Conservation (phyloP, 2,113 vertebrate species). For the Eira barbara region DNA sequence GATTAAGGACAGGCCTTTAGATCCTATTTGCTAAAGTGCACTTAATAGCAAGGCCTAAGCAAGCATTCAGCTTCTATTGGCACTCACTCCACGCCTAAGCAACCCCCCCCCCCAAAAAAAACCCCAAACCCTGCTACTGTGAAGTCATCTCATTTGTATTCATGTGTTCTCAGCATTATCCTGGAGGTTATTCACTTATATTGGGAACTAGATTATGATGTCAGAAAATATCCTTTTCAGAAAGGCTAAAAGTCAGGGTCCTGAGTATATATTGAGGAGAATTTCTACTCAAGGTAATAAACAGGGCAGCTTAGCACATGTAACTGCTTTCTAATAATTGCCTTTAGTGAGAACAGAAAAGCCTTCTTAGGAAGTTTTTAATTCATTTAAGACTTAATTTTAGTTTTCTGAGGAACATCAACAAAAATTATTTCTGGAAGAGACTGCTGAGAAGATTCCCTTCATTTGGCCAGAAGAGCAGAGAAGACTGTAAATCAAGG, state of each 20-base stretch:
- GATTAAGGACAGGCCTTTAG: constrained; percentile 14
- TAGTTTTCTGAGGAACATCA: constrained; percentile 33
- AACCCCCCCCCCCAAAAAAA: not conserved
- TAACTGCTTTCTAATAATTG: constrained; percentile 71
- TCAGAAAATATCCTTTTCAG: constrained; percentile 76
- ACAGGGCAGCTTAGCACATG: constrained; percentile 53
- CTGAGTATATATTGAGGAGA: constrained; percentile 76
- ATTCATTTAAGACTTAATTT: constrained; percentile 36
- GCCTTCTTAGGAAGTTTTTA: constrained; percentile 28
- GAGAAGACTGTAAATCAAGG: constrained; percentile 75
- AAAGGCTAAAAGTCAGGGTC: constrained; percentile 54
- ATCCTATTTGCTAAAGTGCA: not conserved
- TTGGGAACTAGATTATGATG: constrained; percentile 74
- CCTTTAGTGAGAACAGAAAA: not conserved
- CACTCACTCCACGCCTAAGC: not conserved
- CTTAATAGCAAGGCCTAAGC: constrained; percentile 36
- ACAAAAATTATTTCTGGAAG: constrained; percentile 64
- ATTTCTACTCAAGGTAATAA: constrained; percentile 58
- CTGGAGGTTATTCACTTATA: constrained; percentile 22
- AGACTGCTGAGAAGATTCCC: constrained; percentile 67
- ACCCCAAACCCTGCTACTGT: not conserved
- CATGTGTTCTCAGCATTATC: constrained; percentile 24
- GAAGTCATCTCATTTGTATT: not conserved
- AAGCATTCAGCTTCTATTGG: not conserved
- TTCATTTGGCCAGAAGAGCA: constrained; percentile 67